These are phyloP conservation scores for Adineta ricciae DNA, from an alignment of 2,888 invertebrate species.

Conservation along the genomic window DNA sequence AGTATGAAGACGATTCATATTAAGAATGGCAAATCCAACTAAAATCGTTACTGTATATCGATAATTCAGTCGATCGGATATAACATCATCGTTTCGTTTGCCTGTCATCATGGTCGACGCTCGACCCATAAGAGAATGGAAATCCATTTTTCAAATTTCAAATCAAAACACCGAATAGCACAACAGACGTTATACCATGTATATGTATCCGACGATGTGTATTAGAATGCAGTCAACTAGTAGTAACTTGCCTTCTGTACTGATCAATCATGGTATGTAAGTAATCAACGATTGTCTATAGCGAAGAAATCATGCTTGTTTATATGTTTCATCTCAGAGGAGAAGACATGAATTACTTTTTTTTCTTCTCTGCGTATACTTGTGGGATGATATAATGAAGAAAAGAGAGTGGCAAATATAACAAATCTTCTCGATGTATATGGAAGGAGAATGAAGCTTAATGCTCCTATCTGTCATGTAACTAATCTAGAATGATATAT, in stretches of 20 bases:
- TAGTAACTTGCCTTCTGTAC: not conserved
- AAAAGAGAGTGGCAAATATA: not conserved
- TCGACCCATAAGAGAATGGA: not conserved
- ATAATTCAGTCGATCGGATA: not conserved
- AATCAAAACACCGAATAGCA: too few species aligned
- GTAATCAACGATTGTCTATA: not conserved
- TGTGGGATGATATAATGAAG: not conserved
- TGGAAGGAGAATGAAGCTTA: not conserved
- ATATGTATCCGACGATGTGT: too few species aligned
- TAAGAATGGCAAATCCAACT: not conserved
- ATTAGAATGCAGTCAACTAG: too few species aligned
- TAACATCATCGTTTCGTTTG: constrained; percentile 15
- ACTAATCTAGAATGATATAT: not conserved
- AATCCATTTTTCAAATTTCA: not conserved
- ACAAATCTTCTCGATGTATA: not conserved
- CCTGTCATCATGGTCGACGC: not conserved
- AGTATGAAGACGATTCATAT: not conserved
- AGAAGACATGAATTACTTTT: not conserved
- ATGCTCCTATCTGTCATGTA: not conserved
- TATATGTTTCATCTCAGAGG: not conserved
- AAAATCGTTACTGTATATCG: not conserved
- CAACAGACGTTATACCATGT: too few species aligned
- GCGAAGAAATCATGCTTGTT: not conserved
- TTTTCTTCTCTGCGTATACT: not conserved
- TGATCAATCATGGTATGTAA: not conserved